Base-by-base conservation (phyloP, 2,797 vertebrate genomes). In the Diglossa cyanea region DNA sequence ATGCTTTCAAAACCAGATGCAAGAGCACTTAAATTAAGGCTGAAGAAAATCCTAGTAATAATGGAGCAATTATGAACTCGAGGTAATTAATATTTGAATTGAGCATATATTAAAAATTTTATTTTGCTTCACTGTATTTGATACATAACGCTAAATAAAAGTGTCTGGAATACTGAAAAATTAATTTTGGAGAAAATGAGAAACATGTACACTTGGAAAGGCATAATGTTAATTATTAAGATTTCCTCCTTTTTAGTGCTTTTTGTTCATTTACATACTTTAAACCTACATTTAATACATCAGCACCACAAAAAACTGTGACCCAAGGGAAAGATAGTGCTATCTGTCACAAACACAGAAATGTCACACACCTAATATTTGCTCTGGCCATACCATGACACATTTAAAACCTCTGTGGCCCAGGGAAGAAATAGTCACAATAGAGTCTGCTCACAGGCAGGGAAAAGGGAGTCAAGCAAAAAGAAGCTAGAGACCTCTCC, bases 371-470 rank as follows among this genome's bases (percentile, higher is more conserved):
- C 10, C 33, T 76, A 50, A 9, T 61, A 53, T 30, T 80, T 10
- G 6, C 61, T 55, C 39, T 90, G 58, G 65, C 39, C 51, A 42
- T 48, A 80, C 20, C 10, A n/a, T 10, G 50, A 77, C 58, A 93
- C 17, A 20, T 39, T 86, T 55, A 75, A 85, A 92, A 89, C 24
- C 26, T 55, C 53, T 37, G 21, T 48, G 42, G 65, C 50, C 35
- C 88, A 77, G 9, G 35, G 53, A 77, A 87, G 68, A 83, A 85
- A 87, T 39, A 68, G 74, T 40, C 61, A 63, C 35, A 58, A 40
- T 0, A 0, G 47, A 57, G 17, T 28, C 28, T 23, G 4, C 33
- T 86, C 0, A 0, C 20, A 63, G 61, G 24, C 47, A 80, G 54
- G 20, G 35, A 68, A 37, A 30, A 85, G 33, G 63, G 37, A 71